These are phyloP conservation scores for Marronus borbonicus DNA, from an alignment of 2,888 invertebrate genomes.

Conservation along the genomic window DNA sequence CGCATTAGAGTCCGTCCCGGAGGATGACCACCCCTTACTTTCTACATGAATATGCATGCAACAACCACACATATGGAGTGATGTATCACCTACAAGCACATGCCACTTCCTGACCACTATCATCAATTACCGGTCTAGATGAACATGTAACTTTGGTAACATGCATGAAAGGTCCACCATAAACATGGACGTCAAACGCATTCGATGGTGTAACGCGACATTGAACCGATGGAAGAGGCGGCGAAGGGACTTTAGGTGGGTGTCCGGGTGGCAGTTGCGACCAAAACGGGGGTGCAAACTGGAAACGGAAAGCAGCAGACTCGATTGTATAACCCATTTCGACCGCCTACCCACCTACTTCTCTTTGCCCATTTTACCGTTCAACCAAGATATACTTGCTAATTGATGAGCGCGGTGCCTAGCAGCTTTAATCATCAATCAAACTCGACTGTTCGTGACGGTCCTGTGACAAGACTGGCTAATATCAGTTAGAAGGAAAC, in stretches of 20 bases:
- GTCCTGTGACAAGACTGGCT: conserved; percentile 61
- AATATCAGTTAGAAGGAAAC: conserved; percentile 54
- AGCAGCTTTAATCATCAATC: conserved; percentile 61
- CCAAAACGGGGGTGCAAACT: conserved; percentile 43
- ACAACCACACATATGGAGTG: conserved; percentile 61
- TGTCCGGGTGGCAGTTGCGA: conserved; percentile 32
- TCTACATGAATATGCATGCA: conserved; percentile 68
- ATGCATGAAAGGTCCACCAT: conserved; percentile 67
- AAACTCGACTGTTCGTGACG: conserved; percentile 61
- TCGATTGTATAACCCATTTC: conserved; percentile 31
- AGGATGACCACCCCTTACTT: conserved; percentile 27
- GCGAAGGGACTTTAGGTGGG: conserved; percentile 26
- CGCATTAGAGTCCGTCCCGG: background rate
- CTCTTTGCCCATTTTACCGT: conserved; percentile 46
- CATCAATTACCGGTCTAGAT: conserved; percentile 71
- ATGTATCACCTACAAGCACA: conserved; percentile 63
- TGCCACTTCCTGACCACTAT: conserved; percentile 64
- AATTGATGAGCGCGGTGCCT: conserved; percentile 60
- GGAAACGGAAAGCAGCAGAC: conserved; percentile 31
- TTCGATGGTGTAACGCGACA: conserved; percentile 54
- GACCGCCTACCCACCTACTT: conserved; percentile 29
- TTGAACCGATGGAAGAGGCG: conserved; percentile 45
- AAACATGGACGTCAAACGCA: conserved; percentile 65
- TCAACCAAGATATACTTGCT: conserved; percentile 58
- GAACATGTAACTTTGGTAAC: conserved; percentile 70